phyloP scores from a whole-genome alignment of 2,888 invertebrate genomes.

The Drosophila neonasuta region DNA sequence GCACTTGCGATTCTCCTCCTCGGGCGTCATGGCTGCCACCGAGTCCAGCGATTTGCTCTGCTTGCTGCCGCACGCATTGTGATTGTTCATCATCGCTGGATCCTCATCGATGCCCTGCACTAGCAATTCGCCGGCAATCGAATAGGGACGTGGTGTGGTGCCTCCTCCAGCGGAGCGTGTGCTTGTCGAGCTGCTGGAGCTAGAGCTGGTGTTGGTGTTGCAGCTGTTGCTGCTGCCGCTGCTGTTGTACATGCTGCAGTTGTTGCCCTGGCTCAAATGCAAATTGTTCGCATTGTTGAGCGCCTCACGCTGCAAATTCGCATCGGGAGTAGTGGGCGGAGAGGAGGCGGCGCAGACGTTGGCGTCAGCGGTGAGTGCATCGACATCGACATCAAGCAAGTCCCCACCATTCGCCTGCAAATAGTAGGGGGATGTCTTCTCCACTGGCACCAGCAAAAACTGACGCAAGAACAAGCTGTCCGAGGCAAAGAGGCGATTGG shows the following conservation, averaged over 20 bases:
- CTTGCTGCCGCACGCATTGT: constrained; percentile 74
- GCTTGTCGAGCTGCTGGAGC: constrained; percentile 50
- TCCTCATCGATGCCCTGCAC: constrained; percentile 70
- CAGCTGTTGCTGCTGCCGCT: constrained; percentile 42
- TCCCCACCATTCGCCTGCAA: constrained; percentile 82
- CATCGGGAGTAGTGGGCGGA: constrained; percentile 78
- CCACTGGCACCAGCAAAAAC: constrained; percentile 92
- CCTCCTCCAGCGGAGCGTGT: constrained; percentile 63
- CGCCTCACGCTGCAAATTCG: constrained; percentile 67
- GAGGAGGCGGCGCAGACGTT: constrained; percentile 25
- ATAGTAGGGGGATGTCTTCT: constrained; percentile 86
- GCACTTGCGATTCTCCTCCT: constrained; percentile 89
- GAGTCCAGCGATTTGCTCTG: constrained; percentile 83
- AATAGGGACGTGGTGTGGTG: constrained; percentile 83
- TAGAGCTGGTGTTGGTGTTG: constrained; percentile 56
- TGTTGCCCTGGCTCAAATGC: constrained; percentile 46
- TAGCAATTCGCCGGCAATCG: constrained; percentile 83
- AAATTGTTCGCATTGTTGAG: constrained; percentile 78
- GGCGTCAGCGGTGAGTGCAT: constrained; percentile 35
- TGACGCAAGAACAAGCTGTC: constrained; percentile 96
- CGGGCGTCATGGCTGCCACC: constrained; percentile 85
- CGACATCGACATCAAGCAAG: constrained; percentile 37
- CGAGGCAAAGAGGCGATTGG: constrained; percentile 94
- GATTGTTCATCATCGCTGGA: constrained; percentile 64
- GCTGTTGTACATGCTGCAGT: constrained; percentile 35